Conservation (phyloP, 1,140 invertebrate species). For the Magallana gigas region DNA sequence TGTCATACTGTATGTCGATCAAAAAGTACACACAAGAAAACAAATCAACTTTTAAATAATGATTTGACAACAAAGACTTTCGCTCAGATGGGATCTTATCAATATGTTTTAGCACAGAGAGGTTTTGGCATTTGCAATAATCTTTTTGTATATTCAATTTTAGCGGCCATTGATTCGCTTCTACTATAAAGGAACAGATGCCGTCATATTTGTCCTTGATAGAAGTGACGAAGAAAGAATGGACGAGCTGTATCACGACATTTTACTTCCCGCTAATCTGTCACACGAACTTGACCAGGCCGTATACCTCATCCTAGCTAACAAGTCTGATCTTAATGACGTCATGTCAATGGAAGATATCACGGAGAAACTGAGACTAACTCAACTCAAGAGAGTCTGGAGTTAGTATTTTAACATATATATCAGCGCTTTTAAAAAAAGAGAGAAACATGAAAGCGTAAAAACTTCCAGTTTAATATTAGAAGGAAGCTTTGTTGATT, state of each 20-base stretch:
- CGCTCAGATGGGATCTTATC: too few species aligned
- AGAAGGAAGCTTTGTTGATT: too few species aligned
- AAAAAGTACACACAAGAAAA: too few species aligned
- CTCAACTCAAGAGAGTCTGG: constrained; percentile 79
- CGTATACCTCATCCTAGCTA: constrained; percentile 97
- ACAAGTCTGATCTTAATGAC: constrained; percentile 98
- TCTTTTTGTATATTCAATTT: constrained; percentile 41
- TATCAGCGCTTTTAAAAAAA: too few species aligned
- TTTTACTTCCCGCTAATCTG: constrained; percentile 74
- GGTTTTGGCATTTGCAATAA: too few species aligned
- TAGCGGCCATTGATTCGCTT: constrained; percentile 75
- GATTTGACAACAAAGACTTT: too few species aligned
- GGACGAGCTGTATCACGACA: constrained; percentile 73
- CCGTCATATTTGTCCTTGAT: constrained; percentile 76
- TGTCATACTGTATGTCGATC: too few species aligned
- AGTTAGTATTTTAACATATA: constrained; percentile 61
- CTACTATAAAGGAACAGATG: constrained; percentile 77
- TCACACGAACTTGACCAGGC: constrained; percentile 98
- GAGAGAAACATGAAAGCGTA: too few species aligned
- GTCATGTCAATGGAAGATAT: constrained; percentile 98
- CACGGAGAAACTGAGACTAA: constrained; percentile 96
- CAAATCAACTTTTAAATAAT: not conserved
- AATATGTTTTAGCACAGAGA: too few species aligned
- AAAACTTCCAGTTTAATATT: too few species aligned
- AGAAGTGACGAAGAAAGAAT: constrained; percentile 73